Conservation (phyloP, 2,113 vertebrate genomes). For the Noturus placidus region DNA sequence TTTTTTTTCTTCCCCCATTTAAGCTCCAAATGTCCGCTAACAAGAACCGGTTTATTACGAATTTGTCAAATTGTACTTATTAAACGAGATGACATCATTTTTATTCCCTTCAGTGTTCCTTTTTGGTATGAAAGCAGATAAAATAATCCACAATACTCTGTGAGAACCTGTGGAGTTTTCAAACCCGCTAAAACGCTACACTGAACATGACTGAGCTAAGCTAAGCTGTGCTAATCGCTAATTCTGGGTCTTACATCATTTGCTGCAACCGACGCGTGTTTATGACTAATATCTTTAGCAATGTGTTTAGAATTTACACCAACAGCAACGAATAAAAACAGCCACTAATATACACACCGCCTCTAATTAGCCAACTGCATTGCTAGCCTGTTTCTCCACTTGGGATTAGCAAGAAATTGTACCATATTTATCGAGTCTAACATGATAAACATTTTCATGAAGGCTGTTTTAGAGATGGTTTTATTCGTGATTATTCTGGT, state of each 20-base stretch:
- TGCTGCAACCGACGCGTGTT: not conserved
- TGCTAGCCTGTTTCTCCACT: not conserved
- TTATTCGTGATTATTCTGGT: not conserved
- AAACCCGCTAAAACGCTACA: not conserved
- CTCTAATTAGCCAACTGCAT: not conserved
- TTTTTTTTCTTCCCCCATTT: not conserved
- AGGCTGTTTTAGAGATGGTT: not conserved
- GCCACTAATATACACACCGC: not conserved
- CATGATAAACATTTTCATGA: not conserved
- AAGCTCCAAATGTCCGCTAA: not conserved
- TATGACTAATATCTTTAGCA: not conserved
- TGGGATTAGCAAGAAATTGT: not conserved
- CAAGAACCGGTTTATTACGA: not conserved
- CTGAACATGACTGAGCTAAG: not conserved
- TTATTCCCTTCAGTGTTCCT: not conserved
- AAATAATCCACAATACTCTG: not conserved
- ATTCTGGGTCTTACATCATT: not conserved
- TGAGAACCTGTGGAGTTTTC: not conserved
- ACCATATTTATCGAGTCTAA: no score
- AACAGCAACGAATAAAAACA: not conserved
- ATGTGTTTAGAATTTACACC: not conserved
- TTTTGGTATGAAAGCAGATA: not conserved
- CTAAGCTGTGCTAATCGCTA: not conserved
- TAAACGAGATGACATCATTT: not conserved
- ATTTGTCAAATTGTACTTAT: no score